Percentiles rank a stretch among this genome's conserved stretches.
phyloP scores from a whole-genome alignment of 2,888 invertebrate species.

The Alviniconcha strummeri region DNA sequence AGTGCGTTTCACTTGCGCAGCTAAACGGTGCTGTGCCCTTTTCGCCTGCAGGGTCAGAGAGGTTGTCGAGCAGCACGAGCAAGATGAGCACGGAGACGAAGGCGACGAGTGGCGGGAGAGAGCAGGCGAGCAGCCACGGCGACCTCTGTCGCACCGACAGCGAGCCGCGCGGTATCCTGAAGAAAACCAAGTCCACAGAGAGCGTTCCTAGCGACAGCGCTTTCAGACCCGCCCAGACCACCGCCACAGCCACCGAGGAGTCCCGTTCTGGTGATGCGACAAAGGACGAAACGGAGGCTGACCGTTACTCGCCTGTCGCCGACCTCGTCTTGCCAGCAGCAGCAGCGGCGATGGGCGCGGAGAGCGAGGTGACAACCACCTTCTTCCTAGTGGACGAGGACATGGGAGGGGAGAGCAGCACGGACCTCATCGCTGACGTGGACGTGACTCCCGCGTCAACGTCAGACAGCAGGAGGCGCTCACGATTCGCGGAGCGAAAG shows the following conservation, averaged over 20 bases:
- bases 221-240: slow-evolving; percentile 1
- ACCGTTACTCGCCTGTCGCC: slow-evolving; percentile 15
- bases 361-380: not conserved
- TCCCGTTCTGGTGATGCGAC: not conserved
- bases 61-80: slow-evolving; percentile 32
- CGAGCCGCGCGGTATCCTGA: slow-evolving; percentile 53
- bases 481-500: slow-evolving; percentile 27
- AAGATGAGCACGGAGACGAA: slow-evolving; percentile 44
- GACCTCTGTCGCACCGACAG: slow-evolving; percentile 15
- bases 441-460: too few relatives aligned
- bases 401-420: slow-evolving; percentile 19
- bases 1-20: too few relatives aligned
- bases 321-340: slow-evolving; percentile 13
- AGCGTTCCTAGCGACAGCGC: slow-evolving; percentile 33
- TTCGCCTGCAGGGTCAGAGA: slow-evolving; percentile 29
- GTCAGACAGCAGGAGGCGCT: slow-evolving; percentile 26
- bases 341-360: not conserved
- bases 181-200: slow-evolving; percentile 46
- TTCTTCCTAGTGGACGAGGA: slow-evolving; percentile 19
- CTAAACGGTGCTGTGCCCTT: not conserved
- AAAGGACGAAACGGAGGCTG: not conserved
- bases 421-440: not conserved
- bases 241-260: not conserved
- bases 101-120: not conserved
- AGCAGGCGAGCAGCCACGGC: not conserved